phyloP scores from a whole-genome alignment of 2,797 vertebrate species.

The Enteromius viviparus region DNA sequence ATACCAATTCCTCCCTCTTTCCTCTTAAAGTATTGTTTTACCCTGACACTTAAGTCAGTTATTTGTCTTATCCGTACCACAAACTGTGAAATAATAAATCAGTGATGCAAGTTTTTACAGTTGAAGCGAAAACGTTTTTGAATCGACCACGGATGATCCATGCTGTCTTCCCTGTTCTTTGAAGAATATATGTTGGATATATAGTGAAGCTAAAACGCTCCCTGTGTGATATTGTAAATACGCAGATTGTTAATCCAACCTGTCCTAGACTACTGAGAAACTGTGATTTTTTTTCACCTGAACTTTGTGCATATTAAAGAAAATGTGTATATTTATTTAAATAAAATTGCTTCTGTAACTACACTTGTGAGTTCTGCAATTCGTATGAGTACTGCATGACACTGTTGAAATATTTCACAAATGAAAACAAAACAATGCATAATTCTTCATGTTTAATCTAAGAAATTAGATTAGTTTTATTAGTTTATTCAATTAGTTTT shows the following conservation, averaged over 20 bases:
- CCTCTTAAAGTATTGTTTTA: slow-evolving; percentile 3
- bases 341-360: slow-evolving; percentile 71
- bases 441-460: background rate
- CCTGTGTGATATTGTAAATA: slow-evolving; percentile 57
- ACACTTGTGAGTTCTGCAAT: slow-evolving; percentile 41
- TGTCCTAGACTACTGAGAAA: slow-evolving; percentile 57
- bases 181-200: slow-evolving; percentile 25
- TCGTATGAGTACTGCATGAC: background rate
- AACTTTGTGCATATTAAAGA: slow-evolving; percentile 82
- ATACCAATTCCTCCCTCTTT: background rate
- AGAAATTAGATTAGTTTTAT: background rate
- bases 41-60: background rate
- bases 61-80: background rate
- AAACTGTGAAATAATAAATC: slow-evolving; percentile 18
- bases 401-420: background rate
- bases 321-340: slow-evolving; percentile 97
- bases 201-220: background rate
- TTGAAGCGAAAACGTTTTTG: background rate
- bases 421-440: background rate
- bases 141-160: slow-evolving; percentile 3
- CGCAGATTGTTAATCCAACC: slow-evolving; percentile 44
- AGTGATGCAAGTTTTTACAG: slow-evolving; percentile 18
- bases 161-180: background rate
- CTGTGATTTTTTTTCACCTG: slow-evolving; percentile 54
- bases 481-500: background rate